Conservation (phyloP, 2,113 vertebrate genomes). For the Anoura caudifer region DNA sequence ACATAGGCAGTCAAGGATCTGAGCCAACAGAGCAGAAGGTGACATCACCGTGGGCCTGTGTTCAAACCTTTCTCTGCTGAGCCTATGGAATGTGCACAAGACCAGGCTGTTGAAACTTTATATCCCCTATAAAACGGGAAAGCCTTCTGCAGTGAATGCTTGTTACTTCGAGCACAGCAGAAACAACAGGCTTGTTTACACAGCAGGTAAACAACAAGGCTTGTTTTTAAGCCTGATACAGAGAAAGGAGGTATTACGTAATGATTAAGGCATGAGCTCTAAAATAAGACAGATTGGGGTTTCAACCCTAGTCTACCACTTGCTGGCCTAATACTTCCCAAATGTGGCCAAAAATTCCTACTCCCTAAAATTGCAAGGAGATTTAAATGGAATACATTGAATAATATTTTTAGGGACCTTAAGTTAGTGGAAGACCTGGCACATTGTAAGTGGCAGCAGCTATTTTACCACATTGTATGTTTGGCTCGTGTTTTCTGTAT, state of each 20-base stretch:
- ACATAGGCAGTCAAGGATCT: neutral
- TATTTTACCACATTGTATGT: neutral
- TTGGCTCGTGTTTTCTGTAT: neutral
- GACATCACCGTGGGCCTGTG: neutral
- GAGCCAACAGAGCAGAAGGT: conserved; percentile 27
- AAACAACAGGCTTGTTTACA: no score
- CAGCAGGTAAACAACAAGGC: neutral
- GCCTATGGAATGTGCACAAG: neutral
- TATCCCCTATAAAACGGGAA: neutral
- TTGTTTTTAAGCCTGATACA: neutral
- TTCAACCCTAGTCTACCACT: neutral
- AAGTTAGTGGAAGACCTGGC: neutral
- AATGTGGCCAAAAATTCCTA: neutral
- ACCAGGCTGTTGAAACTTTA: conserved; percentile 22
- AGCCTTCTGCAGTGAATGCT: neutral
- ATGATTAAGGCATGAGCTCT: neutral
- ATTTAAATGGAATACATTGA: neutral
- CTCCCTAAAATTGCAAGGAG: neutral
- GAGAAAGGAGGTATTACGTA: neutral
- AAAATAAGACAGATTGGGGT: neutral
- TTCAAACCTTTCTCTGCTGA: conserved; percentile 41
- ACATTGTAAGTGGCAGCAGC: neutral
- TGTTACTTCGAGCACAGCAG: conserved; percentile 17
- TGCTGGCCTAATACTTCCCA: neutral
- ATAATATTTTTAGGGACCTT: neutral